Evolutionary conservation across 2,113 vertebrate species (phyloP).

Genomic region (Actenoides hombroni): DNA sequence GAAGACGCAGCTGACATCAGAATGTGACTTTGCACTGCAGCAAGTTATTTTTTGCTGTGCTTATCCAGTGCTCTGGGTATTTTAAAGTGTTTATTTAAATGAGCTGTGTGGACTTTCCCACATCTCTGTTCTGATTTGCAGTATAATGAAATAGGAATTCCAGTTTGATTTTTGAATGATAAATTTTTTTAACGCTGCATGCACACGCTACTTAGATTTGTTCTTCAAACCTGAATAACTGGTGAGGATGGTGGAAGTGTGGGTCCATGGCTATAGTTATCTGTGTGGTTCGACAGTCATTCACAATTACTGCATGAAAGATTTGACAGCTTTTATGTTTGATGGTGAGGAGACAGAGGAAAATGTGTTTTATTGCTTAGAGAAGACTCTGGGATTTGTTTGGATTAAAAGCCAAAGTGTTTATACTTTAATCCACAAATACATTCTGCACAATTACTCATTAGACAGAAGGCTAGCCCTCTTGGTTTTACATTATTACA

Average conservation of each 20-base stretch:
- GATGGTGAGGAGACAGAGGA: neutral
- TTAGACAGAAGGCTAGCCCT: neutral
- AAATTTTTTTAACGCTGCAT: neutral
- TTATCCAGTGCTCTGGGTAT: accelerated
- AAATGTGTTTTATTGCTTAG: neutral
- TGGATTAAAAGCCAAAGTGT: neutral
- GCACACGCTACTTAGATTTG: neutral
- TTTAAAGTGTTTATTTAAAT: neutral
- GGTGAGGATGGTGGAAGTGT: neutral
- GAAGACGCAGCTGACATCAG: neutral
- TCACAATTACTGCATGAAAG: neutral
- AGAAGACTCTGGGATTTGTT: neutral
- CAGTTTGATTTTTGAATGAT: neutral
- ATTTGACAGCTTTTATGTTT: neutral
- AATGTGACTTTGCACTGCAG: neutral
- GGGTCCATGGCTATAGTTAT: neutral
- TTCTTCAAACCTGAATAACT: neutral
- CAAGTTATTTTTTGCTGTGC: neutral
- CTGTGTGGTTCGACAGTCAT: accelerated
- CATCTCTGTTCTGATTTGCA: neutral
- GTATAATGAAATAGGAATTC: neutral
- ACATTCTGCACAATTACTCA: neutral
- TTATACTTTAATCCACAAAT: neutral
- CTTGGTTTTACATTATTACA: neutral
- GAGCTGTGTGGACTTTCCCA: neutral